These are phyloP conservation scores for Anomalospiza imberbis DNA, from an alignment of 2,797 vertebrate genomes.

Conservation along the genomic window DNA sequence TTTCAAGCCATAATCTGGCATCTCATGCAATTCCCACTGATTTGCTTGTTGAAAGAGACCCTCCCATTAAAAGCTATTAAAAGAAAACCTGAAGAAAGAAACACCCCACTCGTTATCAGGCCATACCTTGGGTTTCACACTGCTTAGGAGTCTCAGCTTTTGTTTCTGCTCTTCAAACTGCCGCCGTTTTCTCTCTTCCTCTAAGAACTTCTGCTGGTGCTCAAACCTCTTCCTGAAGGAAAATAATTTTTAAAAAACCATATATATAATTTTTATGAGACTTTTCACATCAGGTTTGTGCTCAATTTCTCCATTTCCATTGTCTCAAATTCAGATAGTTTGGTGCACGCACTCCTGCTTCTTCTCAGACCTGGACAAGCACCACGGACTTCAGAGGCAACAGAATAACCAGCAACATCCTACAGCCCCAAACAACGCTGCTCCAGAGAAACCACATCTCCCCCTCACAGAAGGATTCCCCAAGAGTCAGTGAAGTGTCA, in stretches of 20 bases:
- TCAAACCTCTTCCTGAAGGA: constrained; percentile 89
- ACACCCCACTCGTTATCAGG: background rate
- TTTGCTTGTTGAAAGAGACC: background rate
- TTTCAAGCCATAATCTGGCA: background rate
- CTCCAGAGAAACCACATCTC: background rate
- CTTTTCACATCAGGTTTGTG: background rate
- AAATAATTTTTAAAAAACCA: no score
- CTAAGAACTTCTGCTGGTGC: constrained; percentile 95
- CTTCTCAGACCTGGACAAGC: background rate
- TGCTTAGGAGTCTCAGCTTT: constrained; percentile 94
- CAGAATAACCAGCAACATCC: background rate
- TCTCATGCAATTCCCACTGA: background rate
- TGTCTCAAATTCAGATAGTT: background rate
- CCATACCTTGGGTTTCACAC: constrained; percentile 93
- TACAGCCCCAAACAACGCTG: background rate
- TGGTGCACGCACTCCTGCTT: no score
- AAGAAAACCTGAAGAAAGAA: background rate
- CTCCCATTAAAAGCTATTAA: background rate
- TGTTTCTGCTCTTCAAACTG: constrained; percentile 99
- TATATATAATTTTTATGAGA: background rate
- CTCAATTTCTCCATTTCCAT: background rate
- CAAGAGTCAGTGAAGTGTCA: background rate
- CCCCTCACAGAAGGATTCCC: background rate
- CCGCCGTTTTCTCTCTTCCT: constrained; percentile 94
- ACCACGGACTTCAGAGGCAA: background rate